Evolutionary conservation across 1,140 invertebrate species (phyloP).

Genomic region (Trissolcus basalis): DNA sequence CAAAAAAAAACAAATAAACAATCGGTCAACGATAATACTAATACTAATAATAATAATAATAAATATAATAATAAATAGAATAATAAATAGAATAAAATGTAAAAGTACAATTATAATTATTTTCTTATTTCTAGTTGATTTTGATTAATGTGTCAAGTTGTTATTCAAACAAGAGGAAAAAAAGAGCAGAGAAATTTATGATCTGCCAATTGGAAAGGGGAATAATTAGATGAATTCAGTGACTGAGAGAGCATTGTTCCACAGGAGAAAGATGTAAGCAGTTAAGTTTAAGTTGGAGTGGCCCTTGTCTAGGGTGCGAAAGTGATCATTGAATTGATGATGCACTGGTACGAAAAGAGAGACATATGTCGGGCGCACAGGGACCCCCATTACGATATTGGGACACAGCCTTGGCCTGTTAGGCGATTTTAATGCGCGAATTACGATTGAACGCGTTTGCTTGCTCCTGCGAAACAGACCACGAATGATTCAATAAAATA

Average conservation of each 20-base stretch:
- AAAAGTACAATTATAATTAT: no score
- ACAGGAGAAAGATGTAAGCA: constrained; percentile 44
- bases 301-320: constrained; percentile 44
- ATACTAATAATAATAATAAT: no score
- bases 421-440: constrained; percentile 63
- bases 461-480: constrained; percentile 50
- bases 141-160: constrained; percentile 17
- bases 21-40: no score
- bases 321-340: constrained; percentile 69
- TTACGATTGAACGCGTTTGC: constrained; percentile 52
- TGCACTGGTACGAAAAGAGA: constrained; percentile 67
- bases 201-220: constrained; percentile 32
- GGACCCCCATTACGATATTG: constrained; percentile 73
- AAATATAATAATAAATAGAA: no score
- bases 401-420: constrained; percentile 63
- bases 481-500: constrained; percentile 56
- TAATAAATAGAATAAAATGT: no score
- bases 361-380: constrained; percentile 69
- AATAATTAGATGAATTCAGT: constrained; percentile 48
- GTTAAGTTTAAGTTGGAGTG: constrained; percentile 33
- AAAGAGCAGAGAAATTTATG: constrained; percentile 47
- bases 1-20: no score
- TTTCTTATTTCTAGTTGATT: no score
- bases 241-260: constrained; percentile 34
- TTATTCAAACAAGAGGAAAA: constrained; percentile 3